Base-by-base conservation (phyloP, 1,140 invertebrate species). In the Cyphomyrmex costatus region DNA sequence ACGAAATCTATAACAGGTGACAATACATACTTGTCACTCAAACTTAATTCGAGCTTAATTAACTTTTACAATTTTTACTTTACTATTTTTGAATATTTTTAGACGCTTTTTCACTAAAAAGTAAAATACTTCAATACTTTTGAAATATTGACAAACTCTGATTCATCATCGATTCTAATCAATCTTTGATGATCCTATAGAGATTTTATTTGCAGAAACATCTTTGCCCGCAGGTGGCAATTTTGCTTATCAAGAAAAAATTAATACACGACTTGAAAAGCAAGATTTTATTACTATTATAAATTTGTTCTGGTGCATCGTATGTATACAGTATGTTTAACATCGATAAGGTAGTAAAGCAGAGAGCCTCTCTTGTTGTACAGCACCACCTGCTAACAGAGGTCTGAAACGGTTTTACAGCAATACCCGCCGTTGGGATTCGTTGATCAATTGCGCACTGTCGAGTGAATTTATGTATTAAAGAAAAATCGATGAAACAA, bases 341-440 rank as follows among this genome's bases (percentile, higher is more conserved):
- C 68, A 61, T 66, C 68, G 58, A 77, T 85, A 78, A 14, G 85
- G 60, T 33, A 92, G 78, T 92, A 93, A 92, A 49, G 78, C 61
- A 93, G 92, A 73, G 74, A 70, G 14, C 53, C 49, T 49, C 36
- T 77, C 49, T 46, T 58, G 88, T 49, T 71, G 8, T 42, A 58
- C 58, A 63, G 74, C 84, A 91, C 91, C 92, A 92, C 91, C 92
- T 93, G 85, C 53, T 51, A 51, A 74, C 61, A 27, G 30, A 60
- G 49, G 30, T 36, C 10, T 16, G 27, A 73, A 65, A 84, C 73
- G 30, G 21, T 84, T 51, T 74, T 51, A 6, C 30, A 56, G 19
- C 24, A n/a, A 61, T 58, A 79, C 36, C 63, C 68, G 33, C 58
- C 56, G 46, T 82, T 74, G 58, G 53, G 76, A 16, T 58, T 70